Evolutionary conservation across 2,888 invertebrate genomes (phyloP).

Genomic region (Nemoura dubitans): DNA sequence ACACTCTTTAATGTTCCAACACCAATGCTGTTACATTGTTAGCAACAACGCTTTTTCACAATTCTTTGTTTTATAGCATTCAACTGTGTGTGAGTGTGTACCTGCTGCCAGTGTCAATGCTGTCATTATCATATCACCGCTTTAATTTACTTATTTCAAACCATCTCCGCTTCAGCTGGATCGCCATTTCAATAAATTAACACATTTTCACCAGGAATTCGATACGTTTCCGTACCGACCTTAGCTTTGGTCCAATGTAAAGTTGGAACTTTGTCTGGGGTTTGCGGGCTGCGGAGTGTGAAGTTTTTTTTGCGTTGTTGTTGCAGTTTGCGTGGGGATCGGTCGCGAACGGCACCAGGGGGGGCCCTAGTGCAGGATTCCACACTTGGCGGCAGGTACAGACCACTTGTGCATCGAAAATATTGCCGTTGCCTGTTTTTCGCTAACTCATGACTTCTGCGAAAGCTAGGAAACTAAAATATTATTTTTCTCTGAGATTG

Average conservation of each 20-base stretch:
- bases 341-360: conserved; percentile 50
- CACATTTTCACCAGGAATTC: background rate
- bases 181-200: background rate
- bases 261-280: background rate
- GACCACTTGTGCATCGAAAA: background rate
- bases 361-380: conserved; percentile 49
- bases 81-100: background rate
- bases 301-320: conserved; percentile 47
- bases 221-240: too few species aligned
- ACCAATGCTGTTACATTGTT: background rate
- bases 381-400: conserved; percentile 50
- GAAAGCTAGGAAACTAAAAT: too few species aligned
- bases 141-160: background rate
- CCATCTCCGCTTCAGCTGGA: background rate
- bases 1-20: background rate
- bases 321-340: conserved; percentile 51
- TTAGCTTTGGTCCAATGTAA: background rate
- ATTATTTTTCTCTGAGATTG: too few species aligned
- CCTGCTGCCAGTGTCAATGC: conserved; percentile 21
- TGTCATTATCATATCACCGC: conserved; percentile 8
- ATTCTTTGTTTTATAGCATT: background rate
- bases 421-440: background rate
- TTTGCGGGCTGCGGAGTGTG: background rate
- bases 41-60: background rate
- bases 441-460: too few species aligned